Evolutionary conservation across 37 sponge, comb jelly and placozoan genomes (phyloP).

Genomic region (Aphrocallistes beatrix): DNA sequence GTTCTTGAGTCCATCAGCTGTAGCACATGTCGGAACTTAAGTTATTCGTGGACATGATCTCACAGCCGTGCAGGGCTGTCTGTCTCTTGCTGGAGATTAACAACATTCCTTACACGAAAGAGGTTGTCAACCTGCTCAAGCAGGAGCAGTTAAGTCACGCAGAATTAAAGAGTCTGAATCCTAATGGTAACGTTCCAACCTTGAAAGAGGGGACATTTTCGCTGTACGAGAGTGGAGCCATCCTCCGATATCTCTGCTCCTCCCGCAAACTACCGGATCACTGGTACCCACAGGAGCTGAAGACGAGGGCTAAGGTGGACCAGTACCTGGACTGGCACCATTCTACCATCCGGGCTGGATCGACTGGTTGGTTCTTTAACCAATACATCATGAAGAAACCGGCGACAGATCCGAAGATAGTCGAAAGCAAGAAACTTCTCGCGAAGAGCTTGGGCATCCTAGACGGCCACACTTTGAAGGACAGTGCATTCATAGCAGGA

Average conservation of each 20-base stretch:
- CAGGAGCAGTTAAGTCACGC: neutral
- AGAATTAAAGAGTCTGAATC: neutral
- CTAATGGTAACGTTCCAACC: slow-evolving; percentile 13
- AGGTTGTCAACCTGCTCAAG: slow-evolving; percentile 3
- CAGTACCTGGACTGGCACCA: slow-evolving; percentile 30
- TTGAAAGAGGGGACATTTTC: slow-evolving; percentile 24
- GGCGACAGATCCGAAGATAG: neutral
- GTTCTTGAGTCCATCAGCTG: too few species aligned
- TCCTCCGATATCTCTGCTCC: slow-evolving; percentile 13
- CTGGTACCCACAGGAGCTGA: slow-evolving; percentile 28
- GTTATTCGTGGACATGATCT: neutral
- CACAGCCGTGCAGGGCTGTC: slow-evolving; percentile 15
- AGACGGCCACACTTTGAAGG: slow-evolving; percentile 41
- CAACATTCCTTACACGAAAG: neutral
- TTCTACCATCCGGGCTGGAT: neutral
- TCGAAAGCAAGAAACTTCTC: neutral
- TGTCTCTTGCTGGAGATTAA: slow-evolving; percentile 17
- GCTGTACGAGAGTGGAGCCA: slow-evolving; percentile 27
- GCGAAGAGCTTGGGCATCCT: slow-evolving; percentile 27
- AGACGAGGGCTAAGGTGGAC: slow-evolving; percentile 25
- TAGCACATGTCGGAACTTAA: slow-evolving; percentile 7
- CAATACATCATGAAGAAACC: neutral
- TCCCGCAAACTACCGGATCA: slow-evolving; percentile 19
- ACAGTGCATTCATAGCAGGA: slow-evolving; percentile 48
- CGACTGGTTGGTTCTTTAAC: neutral